Base-by-base conservation (phyloP, 1,140 invertebrate species). In the Anastatus disparis region DNA sequence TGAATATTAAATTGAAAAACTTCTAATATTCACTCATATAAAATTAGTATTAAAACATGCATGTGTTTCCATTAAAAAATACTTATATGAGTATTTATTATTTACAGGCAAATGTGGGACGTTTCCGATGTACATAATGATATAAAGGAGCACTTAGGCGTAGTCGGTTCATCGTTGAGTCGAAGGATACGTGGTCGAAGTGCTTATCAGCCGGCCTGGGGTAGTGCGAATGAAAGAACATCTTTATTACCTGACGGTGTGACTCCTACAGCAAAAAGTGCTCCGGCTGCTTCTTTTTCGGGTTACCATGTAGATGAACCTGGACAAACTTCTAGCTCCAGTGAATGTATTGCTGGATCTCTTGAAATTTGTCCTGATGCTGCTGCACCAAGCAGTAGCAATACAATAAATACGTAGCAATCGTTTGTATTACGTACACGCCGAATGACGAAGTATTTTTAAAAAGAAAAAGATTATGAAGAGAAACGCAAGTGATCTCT, bases 101-200 rank as follows among this genome's bases (percentile, higher is more conserved):
- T 56, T 62, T 68, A 0, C 31, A 73, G 71, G 64, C 55, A 73
- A 15, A 97, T 98, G 94, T 96, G 94, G 92, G 96, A 98, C 83
- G 90, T 98, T 8, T 95, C 95, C 0, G 97, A 98, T 85, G 94
- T 98, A 24, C 93, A 93, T 52, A 90, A 92, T 70, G 96, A 98
- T 82, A 92, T 98, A 38, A 91, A 93, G 61, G 95, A 98, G 79
- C 96, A 98, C 82, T 89, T 97, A 59, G 92, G 93, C 10, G 94
- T 96, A 65, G 93, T 97, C 29, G 90, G 93, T 22, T 92, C 91
- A 69, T 92, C 92, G 3, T 87, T 93, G 65, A 93, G 91, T 78
- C 87, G 92, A 58, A 85, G 91, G 66, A 89, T 93, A 70, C 88
- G 92, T 66, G 92, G 92, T 42, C 90, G 91, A 64, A 89, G 88